A percentile compares a stretch with the other conserved stretches of the same genome.
Evolutionary conservation across 2,797 vertebrate species (phyloP).

Genomic region (Tragopan temminckii): DNA sequence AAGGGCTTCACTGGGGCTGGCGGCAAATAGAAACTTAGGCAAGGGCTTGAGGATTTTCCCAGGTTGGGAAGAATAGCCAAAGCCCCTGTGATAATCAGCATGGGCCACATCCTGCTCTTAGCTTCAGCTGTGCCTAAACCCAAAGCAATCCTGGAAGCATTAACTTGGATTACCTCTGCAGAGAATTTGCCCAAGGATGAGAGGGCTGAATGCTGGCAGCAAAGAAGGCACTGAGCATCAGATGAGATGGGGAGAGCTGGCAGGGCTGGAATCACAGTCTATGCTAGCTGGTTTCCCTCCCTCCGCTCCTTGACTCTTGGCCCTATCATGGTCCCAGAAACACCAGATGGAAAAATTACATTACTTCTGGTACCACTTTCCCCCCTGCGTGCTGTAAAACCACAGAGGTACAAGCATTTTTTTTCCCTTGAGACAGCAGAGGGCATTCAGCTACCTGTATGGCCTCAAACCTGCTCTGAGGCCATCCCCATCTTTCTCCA

Average conservation of each 20-base stretch:
- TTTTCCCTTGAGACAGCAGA: background rate
- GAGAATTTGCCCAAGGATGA: constrained; percentile 6
- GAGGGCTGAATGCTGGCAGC: constrained; percentile 20
- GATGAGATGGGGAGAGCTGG: constrained; percentile 49
- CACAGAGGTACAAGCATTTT: background rate
- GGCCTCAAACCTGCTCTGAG: background rate
- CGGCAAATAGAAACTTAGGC: background rate
- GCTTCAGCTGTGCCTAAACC: background rate
- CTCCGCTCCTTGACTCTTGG: background rate
- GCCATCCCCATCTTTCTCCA: background rate
- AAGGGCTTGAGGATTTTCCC: background rate
- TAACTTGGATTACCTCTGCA: constrained; percentile 1
- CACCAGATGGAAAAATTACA: background rate
- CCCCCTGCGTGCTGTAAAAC: background rate
- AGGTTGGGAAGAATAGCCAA: background rate
- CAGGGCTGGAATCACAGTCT: constrained; percentile 65
- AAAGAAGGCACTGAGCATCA: constrained; percentile 57
- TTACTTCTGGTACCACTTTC: background rate
- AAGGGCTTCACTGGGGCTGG: background rate
- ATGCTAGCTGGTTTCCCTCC: background rate
- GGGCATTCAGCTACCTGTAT: background rate
- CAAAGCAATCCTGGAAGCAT: background rate
- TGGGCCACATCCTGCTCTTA: background rate
- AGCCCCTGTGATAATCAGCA: background rate
- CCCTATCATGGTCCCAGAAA: background rate